A percentile compares a stretch with the other conserved stretches of the same genome.
These are phyloP conservation scores for Menidia menidia DNA, from an alignment of 2,797 vertebrate genomes.

Conservation along the genomic window DNA sequence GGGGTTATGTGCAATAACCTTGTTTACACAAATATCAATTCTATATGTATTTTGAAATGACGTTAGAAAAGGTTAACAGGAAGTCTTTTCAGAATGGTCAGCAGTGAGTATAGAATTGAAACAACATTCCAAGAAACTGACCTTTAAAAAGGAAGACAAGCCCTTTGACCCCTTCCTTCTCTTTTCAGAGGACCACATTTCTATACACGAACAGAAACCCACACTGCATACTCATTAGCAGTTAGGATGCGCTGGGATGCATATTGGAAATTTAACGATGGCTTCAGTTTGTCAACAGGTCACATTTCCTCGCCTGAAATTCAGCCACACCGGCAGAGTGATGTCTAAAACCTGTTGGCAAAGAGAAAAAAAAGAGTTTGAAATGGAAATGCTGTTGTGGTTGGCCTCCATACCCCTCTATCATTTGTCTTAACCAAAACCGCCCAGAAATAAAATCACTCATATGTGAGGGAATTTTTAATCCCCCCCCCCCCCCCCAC, in stretches of 20 bases:
- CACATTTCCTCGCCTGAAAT: conserved; percentile 63
- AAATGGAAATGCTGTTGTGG: conserved; percentile 76
- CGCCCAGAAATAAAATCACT: conserved; percentile 77
- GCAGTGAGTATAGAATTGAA: conserved; percentile 17
- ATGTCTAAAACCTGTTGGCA: conserved; percentile 52
- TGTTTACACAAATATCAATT: too few relatives aligned
- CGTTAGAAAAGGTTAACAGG: not conserved
- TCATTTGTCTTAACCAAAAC: conserved; percentile 75
- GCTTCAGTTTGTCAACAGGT: conserved; percentile 60
- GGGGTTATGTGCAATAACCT: too few relatives aligned
- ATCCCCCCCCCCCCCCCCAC: conserved; percentile 41
- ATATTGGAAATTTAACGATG: conserved; percentile 83
- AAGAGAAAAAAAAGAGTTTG: conserved; percentile 36
- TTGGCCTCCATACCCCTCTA: conserved; percentile 73
- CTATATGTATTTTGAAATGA: too few relatives aligned
- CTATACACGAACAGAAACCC: conserved; percentile 32
- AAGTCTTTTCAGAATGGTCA: conserved; percentile 17
- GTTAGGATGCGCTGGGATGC: conserved; percentile 74
- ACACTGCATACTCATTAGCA: conserved; percentile 69
- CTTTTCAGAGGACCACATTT: conserved; percentile 46
- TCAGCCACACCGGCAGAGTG: conserved; percentile 41
- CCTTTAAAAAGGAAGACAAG: conserved; percentile 43
- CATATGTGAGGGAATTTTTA: conserved; percentile 73
- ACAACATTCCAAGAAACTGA: conserved; percentile 31
- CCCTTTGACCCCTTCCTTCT: conserved; percentile 65